Evolutionary conservation across 2,113 vertebrate species (phyloP).

Genomic region (Gymnocephalus cernua): DNA sequence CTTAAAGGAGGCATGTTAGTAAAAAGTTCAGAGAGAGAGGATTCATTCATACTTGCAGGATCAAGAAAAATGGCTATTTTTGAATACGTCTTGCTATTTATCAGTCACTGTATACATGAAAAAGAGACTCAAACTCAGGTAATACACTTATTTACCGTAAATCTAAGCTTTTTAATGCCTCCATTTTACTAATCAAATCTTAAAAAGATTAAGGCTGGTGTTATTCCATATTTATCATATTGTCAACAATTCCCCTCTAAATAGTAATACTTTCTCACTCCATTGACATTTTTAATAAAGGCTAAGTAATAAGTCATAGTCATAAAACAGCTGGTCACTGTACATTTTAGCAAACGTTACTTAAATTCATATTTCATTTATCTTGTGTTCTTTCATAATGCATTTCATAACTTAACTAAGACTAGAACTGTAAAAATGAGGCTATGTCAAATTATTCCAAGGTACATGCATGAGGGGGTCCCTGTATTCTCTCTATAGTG

Average conservation of each 20-base stretch:
- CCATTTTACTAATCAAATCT: background rate
- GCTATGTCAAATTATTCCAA: too few species aligned
- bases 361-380: background rate
- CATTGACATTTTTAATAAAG: background rate
- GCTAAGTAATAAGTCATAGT: background rate
- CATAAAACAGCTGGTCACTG: background rate
- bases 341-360: background rate
- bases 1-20: conserved; percentile 29
- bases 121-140: background rate
- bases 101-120: background rate
- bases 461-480: too few species aligned
- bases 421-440: too few species aligned
- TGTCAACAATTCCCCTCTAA: background rate
- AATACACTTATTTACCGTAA: background rate
- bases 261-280: background rate
- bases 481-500: too few species aligned
- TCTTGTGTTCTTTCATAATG: too few species aligned
- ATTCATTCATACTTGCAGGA: background rate
- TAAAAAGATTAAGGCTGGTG: background rate
- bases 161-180: background rate
- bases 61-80: background rate
- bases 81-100: background rate
- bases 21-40: background rate
- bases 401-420: too few species aligned
- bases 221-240: background rate